A percentile compares a stretch with the other conserved stretches of the same genome.
phyloP scores from a whole-genome alignment of 2,113 vertebrate genomes.

The Cariama cristata region DNA sequence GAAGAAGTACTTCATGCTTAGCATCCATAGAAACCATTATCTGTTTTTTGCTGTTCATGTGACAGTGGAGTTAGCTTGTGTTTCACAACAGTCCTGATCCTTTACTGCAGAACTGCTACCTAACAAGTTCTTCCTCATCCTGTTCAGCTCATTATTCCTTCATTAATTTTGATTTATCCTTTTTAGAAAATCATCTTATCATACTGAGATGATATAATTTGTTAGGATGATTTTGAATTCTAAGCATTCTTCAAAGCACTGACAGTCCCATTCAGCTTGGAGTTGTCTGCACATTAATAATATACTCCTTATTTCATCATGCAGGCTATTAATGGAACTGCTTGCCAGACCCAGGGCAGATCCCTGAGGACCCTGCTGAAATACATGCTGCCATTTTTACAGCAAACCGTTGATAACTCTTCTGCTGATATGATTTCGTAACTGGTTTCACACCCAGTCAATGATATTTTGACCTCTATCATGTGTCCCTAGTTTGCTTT shows the following conservation, averaged over 20 bases:
- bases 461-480: neutral
- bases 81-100: neutral
- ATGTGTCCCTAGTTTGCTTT: neutral
- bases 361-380: neutral
- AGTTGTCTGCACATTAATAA: neutral
- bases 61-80: neutral
- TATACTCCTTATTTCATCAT: neutral
- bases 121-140: neutral
- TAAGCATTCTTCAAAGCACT: neutral
- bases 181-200: neutral
- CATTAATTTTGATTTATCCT: neutral
- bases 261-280: neutral
- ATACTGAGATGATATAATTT: neutral
- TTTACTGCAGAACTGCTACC: neutral
- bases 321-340: neutral
- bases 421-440: neutral
- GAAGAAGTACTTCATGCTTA: neutral
- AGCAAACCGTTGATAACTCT: neutral
- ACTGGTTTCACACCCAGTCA: neutral
- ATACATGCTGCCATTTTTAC: neutral
- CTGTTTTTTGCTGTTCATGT: neutral
- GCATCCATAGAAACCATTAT: neutral
- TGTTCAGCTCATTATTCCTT: neutral
- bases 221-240: neutral
- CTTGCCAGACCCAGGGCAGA: neutral